Conservation (phyloP, 2,888 invertebrate species). For the Epirrita christyi region DNA sequence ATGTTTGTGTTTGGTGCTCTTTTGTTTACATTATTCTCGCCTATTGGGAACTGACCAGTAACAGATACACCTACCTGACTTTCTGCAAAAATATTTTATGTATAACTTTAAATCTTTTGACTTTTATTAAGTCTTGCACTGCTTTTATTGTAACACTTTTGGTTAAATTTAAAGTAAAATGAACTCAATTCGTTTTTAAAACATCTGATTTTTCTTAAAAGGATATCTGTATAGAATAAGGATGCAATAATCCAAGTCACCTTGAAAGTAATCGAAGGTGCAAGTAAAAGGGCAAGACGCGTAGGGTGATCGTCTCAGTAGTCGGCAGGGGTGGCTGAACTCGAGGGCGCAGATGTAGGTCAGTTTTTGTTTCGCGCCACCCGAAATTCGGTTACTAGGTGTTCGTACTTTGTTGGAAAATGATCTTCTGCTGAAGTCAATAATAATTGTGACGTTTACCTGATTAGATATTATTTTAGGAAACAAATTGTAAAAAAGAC, state of each 20-base stretch:
- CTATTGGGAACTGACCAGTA: conserved; percentile 8
- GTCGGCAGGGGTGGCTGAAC: conserved; percentile 80
- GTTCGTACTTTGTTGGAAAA: conserved; percentile 60
- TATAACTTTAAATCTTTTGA: neutral
- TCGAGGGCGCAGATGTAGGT: conserved; percentile 82
- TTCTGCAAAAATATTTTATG: conserved; percentile 1
- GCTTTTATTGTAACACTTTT: neutral
- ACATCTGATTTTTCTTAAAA: neutral
- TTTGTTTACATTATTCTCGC: conserved; percentile 60
- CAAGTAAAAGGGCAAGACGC: conserved; percentile 70
- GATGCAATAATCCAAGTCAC: conserved; percentile 46
- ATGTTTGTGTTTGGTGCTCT: conserved; percentile 45
- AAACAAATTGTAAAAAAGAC: neutral
- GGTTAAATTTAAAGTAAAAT: neutral
- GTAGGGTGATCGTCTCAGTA: conserved; percentile 66
- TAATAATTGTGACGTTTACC: conserved; percentile 27
- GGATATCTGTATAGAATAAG: neutral
- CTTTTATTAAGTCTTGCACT: neutral
- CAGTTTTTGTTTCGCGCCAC: conserved; percentile 84
- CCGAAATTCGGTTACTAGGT: conserved; percentile 81
- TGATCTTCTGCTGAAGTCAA: conserved; percentile 47
- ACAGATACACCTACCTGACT: conserved; percentile 10
- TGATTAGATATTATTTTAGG: neutral
- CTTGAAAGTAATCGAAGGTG: conserved; percentile 71
- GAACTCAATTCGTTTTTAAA: neutral